Evolutionary conservation across 2,113 vertebrate species (phyloP).

Genomic region (Saimiri boliviensis): DNA sequence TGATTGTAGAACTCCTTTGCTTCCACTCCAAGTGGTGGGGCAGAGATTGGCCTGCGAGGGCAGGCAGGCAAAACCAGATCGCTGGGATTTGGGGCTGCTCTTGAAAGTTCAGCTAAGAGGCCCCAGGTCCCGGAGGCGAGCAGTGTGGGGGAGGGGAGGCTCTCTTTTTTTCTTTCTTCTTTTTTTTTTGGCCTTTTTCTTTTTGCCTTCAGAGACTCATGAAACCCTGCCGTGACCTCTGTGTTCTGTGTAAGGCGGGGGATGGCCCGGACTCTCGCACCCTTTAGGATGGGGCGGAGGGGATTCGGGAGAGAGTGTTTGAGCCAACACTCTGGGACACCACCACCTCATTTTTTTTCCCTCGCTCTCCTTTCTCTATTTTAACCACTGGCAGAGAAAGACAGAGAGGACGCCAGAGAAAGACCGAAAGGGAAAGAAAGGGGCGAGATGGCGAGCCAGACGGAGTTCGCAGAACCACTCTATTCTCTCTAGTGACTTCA

Average conservation of each 20-base stretch:
- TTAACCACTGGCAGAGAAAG: background rate
- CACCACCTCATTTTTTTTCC: background rate
- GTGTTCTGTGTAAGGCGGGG: background rate
- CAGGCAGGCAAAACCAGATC: background rate
- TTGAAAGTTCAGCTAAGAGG: background rate
- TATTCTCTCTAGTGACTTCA: conserved; percentile 78
- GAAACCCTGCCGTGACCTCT: conserved; percentile 27
- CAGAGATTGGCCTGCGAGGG: background rate
- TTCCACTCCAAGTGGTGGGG: background rate
- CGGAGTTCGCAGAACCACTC: conserved; percentile 73
- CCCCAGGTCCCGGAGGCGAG: background rate
- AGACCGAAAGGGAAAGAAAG: conserved; percentile 47
- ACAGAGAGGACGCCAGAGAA: background rate
- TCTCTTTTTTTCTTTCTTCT: no score
- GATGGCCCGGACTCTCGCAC: background rate
- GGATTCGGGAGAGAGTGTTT: background rate
- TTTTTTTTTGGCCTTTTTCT: background rate
- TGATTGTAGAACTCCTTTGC: background rate
- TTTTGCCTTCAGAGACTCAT: background rate
- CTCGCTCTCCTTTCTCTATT: background rate
- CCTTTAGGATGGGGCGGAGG: background rate
- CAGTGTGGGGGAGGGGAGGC: background rate
- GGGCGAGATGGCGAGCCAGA: conserved; percentile 44
- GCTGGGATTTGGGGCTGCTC: background rate
- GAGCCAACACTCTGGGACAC: background rate